These are phyloP conservation scores for Tenthredo mesomela DNA, from an alignment of 2,888 invertebrate species.

Conservation along the genomic window DNA sequence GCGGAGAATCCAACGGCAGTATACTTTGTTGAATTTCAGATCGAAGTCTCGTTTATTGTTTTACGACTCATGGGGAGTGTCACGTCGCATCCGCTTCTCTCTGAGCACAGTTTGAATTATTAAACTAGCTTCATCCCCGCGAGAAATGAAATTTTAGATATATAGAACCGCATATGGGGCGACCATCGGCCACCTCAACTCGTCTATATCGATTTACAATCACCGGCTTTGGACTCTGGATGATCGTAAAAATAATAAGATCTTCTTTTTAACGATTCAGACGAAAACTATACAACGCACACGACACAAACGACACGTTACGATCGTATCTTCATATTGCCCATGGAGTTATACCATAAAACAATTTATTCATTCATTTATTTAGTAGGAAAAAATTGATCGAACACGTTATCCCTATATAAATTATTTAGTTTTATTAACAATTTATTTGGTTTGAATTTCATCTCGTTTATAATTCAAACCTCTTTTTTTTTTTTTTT, in stretches of 20 bases:
- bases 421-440: neutral
- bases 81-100: conserved; percentile 32
- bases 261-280: neutral
- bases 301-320: neutral
- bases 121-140: neutral
- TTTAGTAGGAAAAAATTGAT: neutral
- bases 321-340: conserved; percentile 1
- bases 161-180: neutral
- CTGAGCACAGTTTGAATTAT: conserved; percentile 41
- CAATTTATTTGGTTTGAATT: neutral
- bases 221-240: conserved; percentile 21
- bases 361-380: neutral
- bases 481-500: neutral
- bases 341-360: neutral
- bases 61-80: conserved; percentile 17
- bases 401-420: neutral
- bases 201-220: conserved; percentile 23
- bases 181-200: neutral
- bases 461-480: neutral
- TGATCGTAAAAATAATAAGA: conserved; percentile 40
- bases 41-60: conserved; percentile 39
- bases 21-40: conserved; percentile 42
- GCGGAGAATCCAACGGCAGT: neutral
- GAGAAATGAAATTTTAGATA: neutral
- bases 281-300: neutral